Base-by-base conservation (phyloP, 2,888 invertebrate species). In the Quadroppia sp. region DNA sequence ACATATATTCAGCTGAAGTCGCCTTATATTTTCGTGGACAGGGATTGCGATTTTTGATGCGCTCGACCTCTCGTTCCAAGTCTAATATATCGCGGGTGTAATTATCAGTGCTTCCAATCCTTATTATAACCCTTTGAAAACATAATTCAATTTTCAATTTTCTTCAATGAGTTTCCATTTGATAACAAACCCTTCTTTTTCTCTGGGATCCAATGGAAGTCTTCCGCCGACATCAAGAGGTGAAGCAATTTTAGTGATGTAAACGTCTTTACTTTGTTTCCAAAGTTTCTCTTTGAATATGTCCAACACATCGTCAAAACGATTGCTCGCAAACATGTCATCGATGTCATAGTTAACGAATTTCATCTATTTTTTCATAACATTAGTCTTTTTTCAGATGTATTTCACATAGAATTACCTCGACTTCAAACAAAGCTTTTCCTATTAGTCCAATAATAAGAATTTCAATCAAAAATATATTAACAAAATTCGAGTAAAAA, bases 321-420 rank as follows among this genome's bases (percentile, higher is more conserved):
- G 86, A 77, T 86, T 85, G 42, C 84, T 86, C 82, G 91, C 89
- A 81, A 94, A 89, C 80, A 94, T 85, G 80, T 94, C 92, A 77
- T 92, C 91, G 72, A 93, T 90, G 80, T 94, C 92, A 30, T 93
- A 83, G 82, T 94, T 94, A 81, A 92, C 90, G 69, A 94, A 91
- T 83, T 94, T 94, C 80, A 94, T 84, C 81, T 74, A 61, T 20
- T 40, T 40, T 36, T 40, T 1, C 15, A 59, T 23, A 0, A 25
- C 11, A 23, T 30, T 20, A 59, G n/a, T 53, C 2, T 1, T 13
- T 20, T 59, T 50, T 50, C 2, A 30, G 30, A n/a, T 32, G 3
- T 13, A 30, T n/a, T 7, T 20, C 9, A 9, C 3, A 42, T 45
- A 36, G 20, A n/a, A 2, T 45, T 69, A 73, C 73, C 73, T 92